These are phyloP conservation scores for Zaprionus vittiger DNA, from an alignment of 1,140 invertebrate genomes.

Conservation along the genomic window DNA sequence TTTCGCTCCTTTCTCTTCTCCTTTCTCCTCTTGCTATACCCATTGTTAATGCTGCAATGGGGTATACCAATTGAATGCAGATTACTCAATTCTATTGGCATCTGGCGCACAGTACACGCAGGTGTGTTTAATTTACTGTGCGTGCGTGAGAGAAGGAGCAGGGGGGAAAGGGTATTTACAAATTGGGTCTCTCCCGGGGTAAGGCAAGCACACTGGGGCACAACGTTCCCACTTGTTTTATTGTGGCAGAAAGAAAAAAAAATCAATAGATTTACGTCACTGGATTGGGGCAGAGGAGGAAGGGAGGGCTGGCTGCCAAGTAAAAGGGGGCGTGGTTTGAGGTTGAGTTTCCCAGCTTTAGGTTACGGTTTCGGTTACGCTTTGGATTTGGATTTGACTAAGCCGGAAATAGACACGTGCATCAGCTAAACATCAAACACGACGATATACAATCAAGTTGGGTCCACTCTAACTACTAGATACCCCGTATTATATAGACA, in stretches of 20 bases:
- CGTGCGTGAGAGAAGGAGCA: too few relatives aligned
- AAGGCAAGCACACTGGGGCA: not conserved
- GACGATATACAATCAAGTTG: not conserved
- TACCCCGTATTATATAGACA: not conserved
- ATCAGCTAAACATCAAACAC: conserved; percentile 8
- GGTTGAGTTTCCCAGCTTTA: not conserved
- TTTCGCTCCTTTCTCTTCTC: too few relatives aligned
- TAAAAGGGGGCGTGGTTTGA: not conserved
- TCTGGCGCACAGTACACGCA: not conserved
- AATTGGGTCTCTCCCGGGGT: not conserved
- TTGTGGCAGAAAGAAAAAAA: conserved; percentile 53
- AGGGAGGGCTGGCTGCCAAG: not conserved
- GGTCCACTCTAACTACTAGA: not conserved
- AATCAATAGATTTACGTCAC: conserved; percentile 79
- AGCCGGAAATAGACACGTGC: conserved; percentile 25
- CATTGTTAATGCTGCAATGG: not conserved
- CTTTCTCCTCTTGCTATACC: not conserved
- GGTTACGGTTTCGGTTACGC: conserved; percentile 13
- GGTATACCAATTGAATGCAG: not conserved
- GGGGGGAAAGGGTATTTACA: not conserved
- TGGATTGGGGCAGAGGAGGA: conserved; percentile 37
- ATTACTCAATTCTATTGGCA: not conserved
- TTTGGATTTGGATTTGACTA: conserved; percentile 14
- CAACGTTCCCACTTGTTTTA: conserved; percentile 1
- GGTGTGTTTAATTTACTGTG: not conserved